A percentile compares a stretch with the other conserved stretches of the same genome.
These are phyloP conservation scores for Leptinotarsa undecemlineata DNA, from an alignment of 1,140 invertebrate genomes.

Conservation along the genomic window DNA sequence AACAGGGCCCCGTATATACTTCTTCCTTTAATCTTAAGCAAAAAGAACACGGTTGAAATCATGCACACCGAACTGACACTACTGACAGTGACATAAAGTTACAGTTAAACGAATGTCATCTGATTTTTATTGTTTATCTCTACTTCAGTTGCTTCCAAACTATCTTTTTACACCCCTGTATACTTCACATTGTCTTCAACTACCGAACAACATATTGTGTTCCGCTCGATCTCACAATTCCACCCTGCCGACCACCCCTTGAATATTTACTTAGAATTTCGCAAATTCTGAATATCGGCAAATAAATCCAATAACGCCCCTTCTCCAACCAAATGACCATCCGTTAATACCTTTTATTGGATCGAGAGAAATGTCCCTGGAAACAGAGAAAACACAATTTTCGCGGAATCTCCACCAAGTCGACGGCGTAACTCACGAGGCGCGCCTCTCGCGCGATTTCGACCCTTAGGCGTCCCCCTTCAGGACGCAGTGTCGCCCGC, in stretches of 20 bases:
- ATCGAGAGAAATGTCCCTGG: background rate
- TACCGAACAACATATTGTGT: too few species aligned
- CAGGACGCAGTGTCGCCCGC: background rate
- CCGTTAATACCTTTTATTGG: background rate
- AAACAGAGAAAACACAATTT: background rate
- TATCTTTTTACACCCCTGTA: too few species aligned
- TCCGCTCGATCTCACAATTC: background rate
- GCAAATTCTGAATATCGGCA: background rate
- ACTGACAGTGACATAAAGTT: too few species aligned
- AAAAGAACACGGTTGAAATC: too few species aligned
- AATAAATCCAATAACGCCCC: background rate
- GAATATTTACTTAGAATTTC: background rate
- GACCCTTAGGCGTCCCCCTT: conserved; percentile 4
- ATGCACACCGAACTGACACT: too few species aligned
- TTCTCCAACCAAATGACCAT: background rate
- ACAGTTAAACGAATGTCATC: too few species aligned
- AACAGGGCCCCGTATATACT: too few species aligned
- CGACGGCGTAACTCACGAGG: background rate
- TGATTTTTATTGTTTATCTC: too few species aligned
- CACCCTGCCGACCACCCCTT: background rate
- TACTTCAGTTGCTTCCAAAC: too few species aligned
- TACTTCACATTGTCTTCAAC: too few species aligned
- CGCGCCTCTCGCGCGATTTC: background rate
- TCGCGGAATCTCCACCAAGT: background rate
- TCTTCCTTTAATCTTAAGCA: too few species aligned